These are phyloP conservation scores for Brachirus orientalis DNA, from an alignment of 2,113 vertebrate genomes.

Conservation along the genomic window DNA sequence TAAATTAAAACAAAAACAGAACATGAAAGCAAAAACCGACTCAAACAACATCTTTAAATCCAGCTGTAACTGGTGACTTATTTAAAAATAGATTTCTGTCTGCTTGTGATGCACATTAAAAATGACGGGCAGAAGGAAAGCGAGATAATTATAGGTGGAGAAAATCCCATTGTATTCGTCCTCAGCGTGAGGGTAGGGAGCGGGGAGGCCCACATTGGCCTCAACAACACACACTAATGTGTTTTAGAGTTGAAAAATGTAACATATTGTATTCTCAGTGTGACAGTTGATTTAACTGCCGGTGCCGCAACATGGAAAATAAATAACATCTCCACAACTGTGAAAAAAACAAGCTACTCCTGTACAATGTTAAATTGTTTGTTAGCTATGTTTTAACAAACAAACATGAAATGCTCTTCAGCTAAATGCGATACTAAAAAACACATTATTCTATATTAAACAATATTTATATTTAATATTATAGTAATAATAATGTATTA, in stretches of 20 bases:
- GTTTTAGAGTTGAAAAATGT: not conserved
- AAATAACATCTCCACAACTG: too few species aligned
- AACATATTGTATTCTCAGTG: not conserved
- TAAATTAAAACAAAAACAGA: slow-evolving; percentile 42
- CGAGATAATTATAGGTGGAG: slow-evolving; percentile 66
- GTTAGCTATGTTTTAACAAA: too few species aligned
- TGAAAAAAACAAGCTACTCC: too few species aligned
- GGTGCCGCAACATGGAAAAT: too few species aligned
- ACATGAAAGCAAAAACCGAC: slow-evolving; percentile 14
- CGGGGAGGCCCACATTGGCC: not conserved
- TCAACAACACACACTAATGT: not conserved
- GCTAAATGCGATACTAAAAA: too few species aligned
- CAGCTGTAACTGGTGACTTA: slow-evolving; percentile 18
- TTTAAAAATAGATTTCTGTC: slow-evolving; percentile 44
- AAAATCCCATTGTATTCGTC: slow-evolving; percentile 58
- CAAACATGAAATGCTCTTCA: too few species aligned
- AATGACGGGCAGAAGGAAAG: slow-evolving; percentile 58
- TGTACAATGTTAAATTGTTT: too few species aligned
- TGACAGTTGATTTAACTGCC: not conserved
- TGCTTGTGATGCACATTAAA: slow-evolving; percentile 30
- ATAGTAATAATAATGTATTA: too few species aligned
- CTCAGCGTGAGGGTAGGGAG: slow-evolving; percentile 36
- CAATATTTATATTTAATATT: too few species aligned
- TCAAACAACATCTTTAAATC: slow-evolving; percentile 24
- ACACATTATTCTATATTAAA: too few species aligned